Evolutionary conservation across 1,140 invertebrate species (phyloP).

Genomic region (Drosophila athabasca): DNA sequence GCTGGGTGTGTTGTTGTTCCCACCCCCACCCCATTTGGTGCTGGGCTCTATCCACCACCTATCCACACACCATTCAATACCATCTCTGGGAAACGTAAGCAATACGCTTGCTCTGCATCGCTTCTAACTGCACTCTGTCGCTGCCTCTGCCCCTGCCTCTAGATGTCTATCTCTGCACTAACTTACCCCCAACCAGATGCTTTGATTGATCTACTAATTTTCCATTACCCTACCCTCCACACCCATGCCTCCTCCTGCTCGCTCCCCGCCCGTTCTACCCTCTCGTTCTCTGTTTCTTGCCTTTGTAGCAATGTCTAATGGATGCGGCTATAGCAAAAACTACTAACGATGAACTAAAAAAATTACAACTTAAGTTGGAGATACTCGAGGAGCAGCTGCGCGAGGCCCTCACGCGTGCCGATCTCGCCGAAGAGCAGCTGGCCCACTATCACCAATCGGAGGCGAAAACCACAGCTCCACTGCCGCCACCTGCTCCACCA

Average conservation of each 20-base stretch:
- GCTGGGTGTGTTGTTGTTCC: slow-evolving; percentile 38
- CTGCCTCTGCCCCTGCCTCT: slow-evolving; percentile 8
- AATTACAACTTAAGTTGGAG: slow-evolving; percentile 83
- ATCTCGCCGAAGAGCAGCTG: slow-evolving; percentile 76
- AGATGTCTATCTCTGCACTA: slow-evolving; percentile 41
- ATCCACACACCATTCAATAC: slow-evolving; percentile 20
- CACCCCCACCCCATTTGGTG: slow-evolving; percentile 31
- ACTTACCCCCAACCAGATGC: slow-evolving; percentile 30
- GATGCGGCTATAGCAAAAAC: slow-evolving; percentile 83
- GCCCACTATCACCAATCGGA: slow-evolving; percentile 45
- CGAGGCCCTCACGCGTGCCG: slow-evolving; percentile 64
- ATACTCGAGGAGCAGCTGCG: slow-evolving; percentile 80
- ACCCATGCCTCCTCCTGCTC: slow-evolving; percentile 21
- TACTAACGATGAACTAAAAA: slow-evolving; percentile 84
- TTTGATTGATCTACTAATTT: slow-evolving; percentile 57
- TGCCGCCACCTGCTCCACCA: slow-evolving; percentile 53
- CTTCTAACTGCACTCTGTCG: slow-evolving; percentile 9
- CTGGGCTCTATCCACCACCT: slow-evolving; percentile 20
- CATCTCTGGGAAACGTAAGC: slow-evolving; percentile 54
- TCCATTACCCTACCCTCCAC: slow-evolving; percentile 50
- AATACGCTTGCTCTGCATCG: slow-evolving; percentile 47
- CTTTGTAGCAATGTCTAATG: slow-evolving; percentile 80
- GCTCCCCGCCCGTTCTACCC: slow-evolving; percentile 39
- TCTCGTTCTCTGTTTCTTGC: slow-evolving; percentile 51
- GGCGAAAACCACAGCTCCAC: slow-evolving; percentile 19